Conservation (phyloP, 2,113 vertebrate genomes). For the Ursus arctos region DNA sequence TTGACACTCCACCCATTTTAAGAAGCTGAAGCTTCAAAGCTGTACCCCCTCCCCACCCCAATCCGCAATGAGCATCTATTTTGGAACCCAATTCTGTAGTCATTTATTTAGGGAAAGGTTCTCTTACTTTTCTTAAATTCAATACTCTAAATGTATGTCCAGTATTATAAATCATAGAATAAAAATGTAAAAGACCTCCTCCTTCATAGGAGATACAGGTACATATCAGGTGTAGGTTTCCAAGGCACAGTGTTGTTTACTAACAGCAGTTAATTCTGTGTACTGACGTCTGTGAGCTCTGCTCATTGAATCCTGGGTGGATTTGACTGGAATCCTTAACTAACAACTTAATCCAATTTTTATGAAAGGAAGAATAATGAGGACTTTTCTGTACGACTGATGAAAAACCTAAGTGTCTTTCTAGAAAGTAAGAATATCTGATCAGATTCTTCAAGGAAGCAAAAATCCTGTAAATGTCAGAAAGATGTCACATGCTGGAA, state of each 20-base stretch:
- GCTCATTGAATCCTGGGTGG: not conserved
- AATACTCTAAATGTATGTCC: not conserved
- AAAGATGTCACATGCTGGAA: slow-evolving; percentile 51
- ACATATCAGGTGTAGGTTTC: not conserved
- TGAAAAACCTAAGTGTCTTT: slow-evolving; percentile 63
- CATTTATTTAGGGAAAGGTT: slow-evolving; percentile 4
- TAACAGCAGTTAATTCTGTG: not conserved
- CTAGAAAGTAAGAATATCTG: slow-evolving; percentile 64
- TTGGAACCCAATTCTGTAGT: not conserved
- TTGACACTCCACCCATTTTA: not conserved
- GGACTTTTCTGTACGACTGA: slow-evolving; percentile 2
- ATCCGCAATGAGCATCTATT: not conserved
- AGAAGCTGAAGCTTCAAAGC: not conserved
- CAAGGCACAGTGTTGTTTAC: not conserved
- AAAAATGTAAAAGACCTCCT: not conserved
- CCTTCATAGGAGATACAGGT: not conserved
- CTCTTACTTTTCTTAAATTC: not conserved
- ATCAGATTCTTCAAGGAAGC: slow-evolving; percentile 70
- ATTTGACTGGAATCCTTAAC: slow-evolving; percentile 52
- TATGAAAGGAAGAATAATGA: slow-evolving; percentile 65
- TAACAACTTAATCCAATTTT: slow-evolving; percentile 71
- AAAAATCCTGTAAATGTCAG: slow-evolving; percentile 50
- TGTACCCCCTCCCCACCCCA: too few species aligned
- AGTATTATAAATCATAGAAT: not conserved
- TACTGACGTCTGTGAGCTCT: not conserved